Conservation (phyloP, 2,797 vertebrate species). For the Sebastes miniatus region DNA sequence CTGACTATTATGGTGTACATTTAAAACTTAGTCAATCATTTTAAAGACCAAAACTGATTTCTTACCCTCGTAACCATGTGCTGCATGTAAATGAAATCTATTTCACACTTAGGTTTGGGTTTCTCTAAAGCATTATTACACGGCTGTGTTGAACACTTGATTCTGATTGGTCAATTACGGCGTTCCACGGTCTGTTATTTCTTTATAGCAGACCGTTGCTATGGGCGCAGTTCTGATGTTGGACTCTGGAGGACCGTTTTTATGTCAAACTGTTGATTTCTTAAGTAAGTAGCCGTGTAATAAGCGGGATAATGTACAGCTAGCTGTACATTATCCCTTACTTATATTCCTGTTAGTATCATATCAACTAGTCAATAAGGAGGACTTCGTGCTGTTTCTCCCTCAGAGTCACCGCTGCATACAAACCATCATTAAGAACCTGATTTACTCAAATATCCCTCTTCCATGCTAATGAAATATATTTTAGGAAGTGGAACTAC, state of each 20-base stretch:
- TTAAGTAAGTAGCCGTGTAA: too few species aligned
- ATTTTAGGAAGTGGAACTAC: not conserved
- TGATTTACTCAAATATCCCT: not conserved
- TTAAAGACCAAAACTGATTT: not conserved
- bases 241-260: too few species aligned
- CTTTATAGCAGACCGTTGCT: too few species aligned
- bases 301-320: too few species aligned
- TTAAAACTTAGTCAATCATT: not conserved
- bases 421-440: not conserved
- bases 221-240: too few species aligned
- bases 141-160: too few species aligned
- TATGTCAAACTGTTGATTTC: too few species aligned
- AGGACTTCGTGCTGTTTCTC: not conserved
- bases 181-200: too few species aligned
- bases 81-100: not conserved
- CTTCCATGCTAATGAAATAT: not conserved
- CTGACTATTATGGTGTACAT: not conserved
- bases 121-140: not conserved
- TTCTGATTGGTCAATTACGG: too few species aligned
- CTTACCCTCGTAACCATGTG: not conserved
- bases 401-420: not conserved
- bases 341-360: not conserved
- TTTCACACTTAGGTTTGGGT: not conserved
- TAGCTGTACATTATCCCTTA: too few species aligned
- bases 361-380: not conserved